A percentile compares a stretch with the other conserved stretches of the same genome.
Evolutionary conservation across 2,888 invertebrate genomes (phyloP).

Genomic region (Pseudanteris insignis): DNA sequence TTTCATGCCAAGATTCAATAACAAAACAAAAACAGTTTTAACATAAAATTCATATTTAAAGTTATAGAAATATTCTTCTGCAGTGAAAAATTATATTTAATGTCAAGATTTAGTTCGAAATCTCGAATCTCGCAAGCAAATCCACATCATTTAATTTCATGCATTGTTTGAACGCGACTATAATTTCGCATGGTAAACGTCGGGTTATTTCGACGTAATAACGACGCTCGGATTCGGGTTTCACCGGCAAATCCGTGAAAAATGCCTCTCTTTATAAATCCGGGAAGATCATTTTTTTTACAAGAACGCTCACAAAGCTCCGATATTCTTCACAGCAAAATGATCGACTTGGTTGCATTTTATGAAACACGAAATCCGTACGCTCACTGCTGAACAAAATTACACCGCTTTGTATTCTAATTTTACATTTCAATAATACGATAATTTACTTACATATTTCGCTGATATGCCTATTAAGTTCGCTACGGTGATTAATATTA

Average conservation of each 20-base stretch:
- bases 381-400: no score
- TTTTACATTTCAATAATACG: no score
- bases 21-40: no score
- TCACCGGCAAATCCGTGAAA: constrained; percentile 17
- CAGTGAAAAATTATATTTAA: no score
- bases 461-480: constrained; percentile 69
- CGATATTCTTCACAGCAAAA: constrained; percentile 25
- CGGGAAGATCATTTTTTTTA: constrained; percentile 24
- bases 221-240: constrained; percentile 15
- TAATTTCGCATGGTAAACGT: constrained; percentile 19
- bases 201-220: constrained; percentile 20
- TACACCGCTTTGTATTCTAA: no score
- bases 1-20: no score
- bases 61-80: no score
- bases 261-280: constrained; percentile 21
- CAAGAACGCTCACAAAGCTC: constrained; percentile 19
- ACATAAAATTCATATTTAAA: no score
- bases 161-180: constrained; percentile 9
- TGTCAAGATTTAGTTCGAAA: no score
- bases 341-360: no score
- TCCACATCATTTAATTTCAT: constrained; percentile 17
- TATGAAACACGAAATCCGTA: no score
- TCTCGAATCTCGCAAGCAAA: constrained; percentile 1
- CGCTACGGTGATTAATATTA: constrained; percentile 70
- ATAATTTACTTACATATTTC: constrained; percentile 73